Percentiles rank a stretch among this genome's conserved stretches.
phyloP scores from a whole-genome alignment of 2,113 vertebrate species.

The Actinemys pallida region DNA sequence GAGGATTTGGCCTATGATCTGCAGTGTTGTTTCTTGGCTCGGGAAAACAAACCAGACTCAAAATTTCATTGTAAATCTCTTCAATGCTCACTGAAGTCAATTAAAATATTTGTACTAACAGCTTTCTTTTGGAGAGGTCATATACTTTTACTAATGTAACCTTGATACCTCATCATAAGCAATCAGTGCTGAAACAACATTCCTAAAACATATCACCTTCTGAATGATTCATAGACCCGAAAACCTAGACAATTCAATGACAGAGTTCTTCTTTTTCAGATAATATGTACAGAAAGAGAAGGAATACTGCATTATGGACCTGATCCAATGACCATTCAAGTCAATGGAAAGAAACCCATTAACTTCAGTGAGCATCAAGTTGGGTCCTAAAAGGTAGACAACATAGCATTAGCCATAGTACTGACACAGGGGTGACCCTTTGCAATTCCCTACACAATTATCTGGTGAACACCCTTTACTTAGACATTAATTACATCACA shows the following conservation, averaged over 20 bases:
- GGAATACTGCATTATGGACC: neutral
- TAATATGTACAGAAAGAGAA: neutral
- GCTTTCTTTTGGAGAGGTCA: neutral
- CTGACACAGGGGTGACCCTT: neutral
- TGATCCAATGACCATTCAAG: neutral
- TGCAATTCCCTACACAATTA: neutral
- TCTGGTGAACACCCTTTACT: neutral
- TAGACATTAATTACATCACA: neutral
- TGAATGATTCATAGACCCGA: slow-evolving; percentile 40
- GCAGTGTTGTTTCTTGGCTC: neutral
- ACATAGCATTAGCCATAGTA: neutral
- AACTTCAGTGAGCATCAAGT: neutral
- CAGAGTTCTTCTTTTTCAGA: neutral
- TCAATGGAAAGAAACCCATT: neutral
- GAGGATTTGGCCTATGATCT: neutral
- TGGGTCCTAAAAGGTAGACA: neutral
- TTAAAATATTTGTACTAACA: neutral
- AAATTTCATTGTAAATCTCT: slow-evolving; percentile 29
- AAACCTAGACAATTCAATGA: neutral
- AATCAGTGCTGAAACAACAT: slow-evolving; percentile 35
- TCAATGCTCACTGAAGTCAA: neutral
- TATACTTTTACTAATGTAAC: slow-evolving; percentile 31
- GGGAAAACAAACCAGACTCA: neutral
- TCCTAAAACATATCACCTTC: slow-evolving; percentile 28
- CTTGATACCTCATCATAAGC: slow-evolving; percentile 39